phyloP scores from a whole-genome alignment of 2,797 vertebrate species.

The Siniperca scherzeri region DNA sequence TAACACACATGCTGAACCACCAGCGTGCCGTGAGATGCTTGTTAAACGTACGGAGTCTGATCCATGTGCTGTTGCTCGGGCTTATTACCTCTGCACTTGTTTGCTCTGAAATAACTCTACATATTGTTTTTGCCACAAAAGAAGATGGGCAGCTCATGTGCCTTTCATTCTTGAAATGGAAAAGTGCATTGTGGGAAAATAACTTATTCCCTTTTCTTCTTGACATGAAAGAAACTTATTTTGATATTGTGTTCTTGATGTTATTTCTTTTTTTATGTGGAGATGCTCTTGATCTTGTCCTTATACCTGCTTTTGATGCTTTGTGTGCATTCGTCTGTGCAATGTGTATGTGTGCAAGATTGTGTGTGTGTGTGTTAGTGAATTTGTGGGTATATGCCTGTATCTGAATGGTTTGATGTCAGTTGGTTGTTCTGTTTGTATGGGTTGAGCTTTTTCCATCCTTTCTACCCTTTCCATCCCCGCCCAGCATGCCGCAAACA shows the following conservation, averaged over 20 bases:
- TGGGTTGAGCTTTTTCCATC: conserved; percentile 10
- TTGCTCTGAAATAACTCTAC: conserved; percentile 42
- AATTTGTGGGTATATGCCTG: conserved; percentile 18
- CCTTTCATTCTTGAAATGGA: conserved; percentile 59
- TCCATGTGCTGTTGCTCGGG: background rate
- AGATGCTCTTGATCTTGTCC: conserved; percentile 71
- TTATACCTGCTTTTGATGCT: conserved; percentile 64
- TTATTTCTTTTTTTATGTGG: conserved; percentile 47
- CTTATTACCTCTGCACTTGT: conserved; percentile 35
- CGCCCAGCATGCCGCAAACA: conserved; percentile 26
- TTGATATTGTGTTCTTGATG: conserved; percentile 55
- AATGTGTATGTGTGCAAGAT: conserved; percentile 9
- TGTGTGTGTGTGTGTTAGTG: conserved; percentile 29
- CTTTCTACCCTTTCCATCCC: conserved; percentile 15
- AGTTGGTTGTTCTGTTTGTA: conserved; percentile 47
- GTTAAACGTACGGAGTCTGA: conserved; percentile 8
- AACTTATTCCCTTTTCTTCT: conserved; percentile 61
- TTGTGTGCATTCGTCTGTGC: conserved; percentile 28
- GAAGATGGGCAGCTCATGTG: conserved; percentile 9
- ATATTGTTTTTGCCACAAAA: conserved; percentile 35
- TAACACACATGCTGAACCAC: background rate
- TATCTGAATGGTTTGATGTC: conserved; percentile 54
- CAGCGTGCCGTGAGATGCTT: background rate
- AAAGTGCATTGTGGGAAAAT: conserved; percentile 54
- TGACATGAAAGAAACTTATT: conserved; percentile 70